Base-by-base conservation (phyloP, 2,888 invertebrate genomes). In the Epinotia bilunana region DNA sequence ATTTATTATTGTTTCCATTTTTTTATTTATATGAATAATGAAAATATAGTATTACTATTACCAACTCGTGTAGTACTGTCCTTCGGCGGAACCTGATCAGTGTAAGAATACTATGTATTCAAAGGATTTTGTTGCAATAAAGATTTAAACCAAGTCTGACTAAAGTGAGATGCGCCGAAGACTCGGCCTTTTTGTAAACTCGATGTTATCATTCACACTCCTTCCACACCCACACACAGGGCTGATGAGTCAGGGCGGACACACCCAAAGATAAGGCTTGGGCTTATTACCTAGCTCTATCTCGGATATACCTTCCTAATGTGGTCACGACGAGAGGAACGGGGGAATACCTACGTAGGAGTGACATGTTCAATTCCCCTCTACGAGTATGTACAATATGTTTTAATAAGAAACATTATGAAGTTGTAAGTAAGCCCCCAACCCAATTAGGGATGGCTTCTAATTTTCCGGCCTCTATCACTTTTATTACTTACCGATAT, bases 1-100 rank as follows among this genome's bases (percentile, higher is more conserved):
- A 93, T 91, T 91, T 92, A 93, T 91, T 92, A 93, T 93, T 91
- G 89, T 92, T 94, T 94, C 93, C 93, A 93, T 93, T 93, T 93
- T 92, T 89, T 92, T 84, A 91, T 90, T 92, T 92, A 93, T 92
- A 93, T 92, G 91, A 90, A 88, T 90, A 90, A 91, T 91, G 90
- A 91, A 93, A 91, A 92, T 92, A 92, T 92, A 93, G 92, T 90
- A 89, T 87, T 92, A 92, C 91, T 92, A 92, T 93, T 84, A 88
- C 88, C 88, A 90, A 90, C 81, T 74, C 57, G 76, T 74, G 77
- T 70, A 77, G 74, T 77, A 68, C 74, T 74, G 63, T 68, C 60
- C 68, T 20, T 67, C 73, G 69, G 57, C 74, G 70, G 60, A 74
- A 74, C 74, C 74, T 64, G 58, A 60, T 39, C 70, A 16, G 63